Evolutionary conservation across 2,797 vertebrate genomes (phyloP).

Genomic region (Hafferia zeledoni): DNA sequence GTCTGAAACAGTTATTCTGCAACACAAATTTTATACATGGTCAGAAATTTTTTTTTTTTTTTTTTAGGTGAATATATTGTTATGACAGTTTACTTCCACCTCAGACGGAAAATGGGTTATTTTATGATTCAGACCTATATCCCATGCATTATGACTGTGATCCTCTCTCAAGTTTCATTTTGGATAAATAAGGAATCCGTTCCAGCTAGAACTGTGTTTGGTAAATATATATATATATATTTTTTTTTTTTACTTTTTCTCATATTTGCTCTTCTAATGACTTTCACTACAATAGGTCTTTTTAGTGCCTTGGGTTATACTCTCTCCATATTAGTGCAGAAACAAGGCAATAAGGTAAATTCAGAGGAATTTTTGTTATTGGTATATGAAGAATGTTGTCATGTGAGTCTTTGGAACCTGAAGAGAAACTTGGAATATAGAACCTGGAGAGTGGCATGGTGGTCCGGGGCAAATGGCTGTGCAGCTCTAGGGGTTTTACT

Average conservation of each 20-base stretch:
- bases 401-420: not conserved
- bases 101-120: conserved; percentile 98
- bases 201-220: conserved; percentile 97
- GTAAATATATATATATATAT: conserved; percentile 85
- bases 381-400: not conserved
- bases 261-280: not conserved
- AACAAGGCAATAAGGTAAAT: not conserved
- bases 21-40: not conserved
- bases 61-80: conserved; percentile 95
- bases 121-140: conserved; percentile 99
- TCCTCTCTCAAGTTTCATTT: conserved; percentile 99
- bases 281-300: not conserved
- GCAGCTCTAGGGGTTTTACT: not conserved
- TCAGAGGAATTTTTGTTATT: not conserved
- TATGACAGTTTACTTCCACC: conserved; percentile 97
- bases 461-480: not conserved
- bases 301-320: not conserved
- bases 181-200: conserved; percentile 99
- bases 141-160: conserved; percentile 99
- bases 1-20: not conserved
- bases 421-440: not conserved
- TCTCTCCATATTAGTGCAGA: not conserved
- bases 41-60: not conserved
- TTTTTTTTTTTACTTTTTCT: not conserved
- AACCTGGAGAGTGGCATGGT: not conserved